Evolutionary conservation across 2,113 vertebrate genomes (phyloP).

Genomic region (Toxotes chatareus): DNA sequence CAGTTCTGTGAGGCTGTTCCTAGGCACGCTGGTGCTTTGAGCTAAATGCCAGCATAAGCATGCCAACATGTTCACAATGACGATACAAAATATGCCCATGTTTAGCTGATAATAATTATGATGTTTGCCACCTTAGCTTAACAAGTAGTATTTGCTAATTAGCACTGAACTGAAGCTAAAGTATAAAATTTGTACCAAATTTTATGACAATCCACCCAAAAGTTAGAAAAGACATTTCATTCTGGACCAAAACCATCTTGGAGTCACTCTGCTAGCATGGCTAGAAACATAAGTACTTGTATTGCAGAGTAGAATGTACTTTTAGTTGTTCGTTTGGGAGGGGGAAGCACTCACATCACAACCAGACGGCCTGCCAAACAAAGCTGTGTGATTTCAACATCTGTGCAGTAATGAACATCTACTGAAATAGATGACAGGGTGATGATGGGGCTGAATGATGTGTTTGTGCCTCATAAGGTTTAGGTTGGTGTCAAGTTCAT

Average conservation of each 20-base stretch:
- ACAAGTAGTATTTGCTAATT: background rate
- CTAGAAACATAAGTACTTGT: background rate
- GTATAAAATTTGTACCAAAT: background rate
- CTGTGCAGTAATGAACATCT: slow-evolving; percentile 1
- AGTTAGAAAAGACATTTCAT: background rate
- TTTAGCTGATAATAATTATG: background rate
- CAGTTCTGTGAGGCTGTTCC: background rate
- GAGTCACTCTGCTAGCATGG: too few species aligned
- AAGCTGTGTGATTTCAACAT: background rate
- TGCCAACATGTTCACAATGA: background rate
- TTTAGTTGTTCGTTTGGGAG: background rate
- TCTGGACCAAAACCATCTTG: background rate
- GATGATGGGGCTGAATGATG: background rate
- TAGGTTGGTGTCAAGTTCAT: background rate
- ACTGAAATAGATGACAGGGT: slow-evolving; percentile 5
- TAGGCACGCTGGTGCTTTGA: background rate
- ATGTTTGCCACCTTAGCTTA: background rate
- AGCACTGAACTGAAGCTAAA: background rate
- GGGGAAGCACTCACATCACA: background rate
- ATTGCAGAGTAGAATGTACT: background rate
- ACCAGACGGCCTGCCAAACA: background rate
- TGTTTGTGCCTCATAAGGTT: background rate
- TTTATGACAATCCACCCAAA: background rate
- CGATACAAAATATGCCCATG: background rate
- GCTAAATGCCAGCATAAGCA: background rate